phyloP scores from a whole-genome alignment of 2,797 vertebrate genomes.

The Cyclopterus lumpus region DNA sequence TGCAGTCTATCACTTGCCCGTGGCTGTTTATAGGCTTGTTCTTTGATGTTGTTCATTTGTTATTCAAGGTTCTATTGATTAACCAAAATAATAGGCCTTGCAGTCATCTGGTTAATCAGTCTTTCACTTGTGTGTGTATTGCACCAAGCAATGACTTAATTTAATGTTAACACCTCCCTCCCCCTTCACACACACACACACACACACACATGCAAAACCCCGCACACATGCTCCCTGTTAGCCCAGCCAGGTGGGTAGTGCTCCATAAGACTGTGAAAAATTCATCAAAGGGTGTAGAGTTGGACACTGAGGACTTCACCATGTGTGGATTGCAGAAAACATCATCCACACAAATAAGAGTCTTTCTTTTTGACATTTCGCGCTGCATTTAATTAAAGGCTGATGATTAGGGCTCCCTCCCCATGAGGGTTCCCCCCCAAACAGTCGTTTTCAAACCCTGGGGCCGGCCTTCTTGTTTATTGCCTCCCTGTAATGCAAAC shows the following conservation, averaged over 20 bases:
- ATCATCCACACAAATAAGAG: slow-evolving; percentile 30
- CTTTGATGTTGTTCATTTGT: slow-evolving; percentile 78
- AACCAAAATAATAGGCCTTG: slow-evolving; percentile 75
- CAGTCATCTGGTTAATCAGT: slow-evolving; percentile 78
- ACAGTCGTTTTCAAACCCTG: slow-evolving; percentile 72
- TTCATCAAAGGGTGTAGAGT: slow-evolving; percentile 70
- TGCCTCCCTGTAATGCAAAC: slow-evolving; percentile 82
- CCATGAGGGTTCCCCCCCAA: slow-evolving; percentile 44
- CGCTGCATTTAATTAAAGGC: slow-evolving; percentile 63
- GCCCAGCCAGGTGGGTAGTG: slow-evolving; percentile 69
- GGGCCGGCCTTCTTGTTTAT: slow-evolving; percentile 79
- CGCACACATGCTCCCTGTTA: slow-evolving; percentile 40
- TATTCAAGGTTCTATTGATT: slow-evolving; percentile 81
- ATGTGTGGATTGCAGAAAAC: slow-evolving; percentile 54
- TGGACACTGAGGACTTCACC: slow-evolving; percentile 61
- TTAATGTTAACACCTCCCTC: slow-evolving; percentile 54
- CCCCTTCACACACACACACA: not conserved
- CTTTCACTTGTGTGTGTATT: slow-evolving; percentile 67
- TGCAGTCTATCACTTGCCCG: slow-evolving; percentile 65
- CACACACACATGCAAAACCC: not conserved
- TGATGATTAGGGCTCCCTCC: slow-evolving; percentile 62
- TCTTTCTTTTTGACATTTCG: slow-evolving; percentile 56
- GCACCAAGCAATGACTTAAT: slow-evolving; percentile 58
- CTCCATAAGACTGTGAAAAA: slow-evolving; percentile 71
- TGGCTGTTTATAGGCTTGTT: slow-evolving; percentile 66